Evolutionary conservation across 2,888 invertebrate genomes (phyloP).

Genomic region (Aphrophora alni): DNA sequence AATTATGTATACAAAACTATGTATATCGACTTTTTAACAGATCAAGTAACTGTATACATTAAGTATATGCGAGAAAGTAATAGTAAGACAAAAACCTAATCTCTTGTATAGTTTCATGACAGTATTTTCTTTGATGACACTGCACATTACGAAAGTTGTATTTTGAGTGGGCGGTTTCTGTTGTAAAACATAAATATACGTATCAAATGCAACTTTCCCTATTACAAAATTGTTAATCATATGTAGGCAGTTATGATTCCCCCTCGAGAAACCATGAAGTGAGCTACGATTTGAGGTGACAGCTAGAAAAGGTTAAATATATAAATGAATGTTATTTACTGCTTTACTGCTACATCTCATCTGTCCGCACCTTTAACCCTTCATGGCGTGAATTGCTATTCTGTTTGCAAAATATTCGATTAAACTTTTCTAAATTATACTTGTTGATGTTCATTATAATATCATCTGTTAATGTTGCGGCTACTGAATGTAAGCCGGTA

Average conservation of each 20-base stretch:
- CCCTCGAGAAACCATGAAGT: neutral
- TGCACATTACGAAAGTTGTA: neutral
- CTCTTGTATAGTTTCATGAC: too few species aligned
- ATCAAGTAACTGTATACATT: too few species aligned
- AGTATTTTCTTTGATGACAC: too few species aligned
- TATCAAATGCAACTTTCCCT: neutral
- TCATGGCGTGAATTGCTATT: neutral
- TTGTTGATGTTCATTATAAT: neutral
- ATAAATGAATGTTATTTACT: neutral
- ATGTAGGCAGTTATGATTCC: neutral
- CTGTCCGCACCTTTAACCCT: neutral
- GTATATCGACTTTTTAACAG: too few species aligned
- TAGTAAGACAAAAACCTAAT: too few species aligned
- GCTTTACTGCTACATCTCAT: too few species aligned
- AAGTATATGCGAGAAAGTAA: too few species aligned
- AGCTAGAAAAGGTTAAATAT: neutral
- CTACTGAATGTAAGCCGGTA: too few species aligned
- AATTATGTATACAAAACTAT: too few species aligned
- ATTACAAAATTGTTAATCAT: slow-evolving; percentile 9
- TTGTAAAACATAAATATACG: neutral
- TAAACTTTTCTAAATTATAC: neutral
- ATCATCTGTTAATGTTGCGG: too few species aligned
- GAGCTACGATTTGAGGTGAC: neutral
- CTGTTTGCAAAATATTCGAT: neutral
- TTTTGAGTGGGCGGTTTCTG: neutral